Evolutionary conservation across 2,113 vertebrate species (phyloP).

Genomic region (Pitta sordida): DNA sequence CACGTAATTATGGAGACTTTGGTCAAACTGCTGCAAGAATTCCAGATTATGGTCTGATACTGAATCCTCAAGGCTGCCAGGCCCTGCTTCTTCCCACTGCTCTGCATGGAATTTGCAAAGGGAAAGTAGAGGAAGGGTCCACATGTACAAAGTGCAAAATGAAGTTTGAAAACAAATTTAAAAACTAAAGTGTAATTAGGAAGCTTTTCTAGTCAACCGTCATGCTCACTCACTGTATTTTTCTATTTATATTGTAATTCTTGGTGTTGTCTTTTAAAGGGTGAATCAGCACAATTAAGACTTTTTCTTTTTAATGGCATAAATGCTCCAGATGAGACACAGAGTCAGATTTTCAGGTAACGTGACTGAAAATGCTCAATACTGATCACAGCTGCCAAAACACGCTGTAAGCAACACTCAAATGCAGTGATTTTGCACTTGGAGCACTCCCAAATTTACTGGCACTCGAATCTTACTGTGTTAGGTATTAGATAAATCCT

Average conservation of each 20-base stretch:
- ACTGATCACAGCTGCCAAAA: neutral
- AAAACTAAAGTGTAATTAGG: neutral
- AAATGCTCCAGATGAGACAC: neutral
- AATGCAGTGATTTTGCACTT: neutral
- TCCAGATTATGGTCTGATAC: neutral
- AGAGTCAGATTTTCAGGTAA: neutral
- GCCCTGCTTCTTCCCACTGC: neutral
- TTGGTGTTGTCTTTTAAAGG: neutral
- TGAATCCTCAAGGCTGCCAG: neutral
- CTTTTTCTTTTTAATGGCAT: neutral
- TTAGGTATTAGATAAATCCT: neutral
- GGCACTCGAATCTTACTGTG: neutral
- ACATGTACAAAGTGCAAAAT: neutral
- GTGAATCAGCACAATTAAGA: neutral
- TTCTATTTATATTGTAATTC: neutral
- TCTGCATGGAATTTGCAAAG: neutral
- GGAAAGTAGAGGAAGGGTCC: neutral
- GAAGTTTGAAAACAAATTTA: neutral
- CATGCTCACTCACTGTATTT: neutral
- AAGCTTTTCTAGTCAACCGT: neutral
- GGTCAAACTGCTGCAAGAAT: neutral
- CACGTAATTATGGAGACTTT: fast-evolving
- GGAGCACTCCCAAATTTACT: neutral
- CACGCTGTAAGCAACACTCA: neutral
- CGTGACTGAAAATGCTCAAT: neutral